Conservation (phyloP, 2,113 vertebrate genomes). For the Sialia sialis region DNA sequence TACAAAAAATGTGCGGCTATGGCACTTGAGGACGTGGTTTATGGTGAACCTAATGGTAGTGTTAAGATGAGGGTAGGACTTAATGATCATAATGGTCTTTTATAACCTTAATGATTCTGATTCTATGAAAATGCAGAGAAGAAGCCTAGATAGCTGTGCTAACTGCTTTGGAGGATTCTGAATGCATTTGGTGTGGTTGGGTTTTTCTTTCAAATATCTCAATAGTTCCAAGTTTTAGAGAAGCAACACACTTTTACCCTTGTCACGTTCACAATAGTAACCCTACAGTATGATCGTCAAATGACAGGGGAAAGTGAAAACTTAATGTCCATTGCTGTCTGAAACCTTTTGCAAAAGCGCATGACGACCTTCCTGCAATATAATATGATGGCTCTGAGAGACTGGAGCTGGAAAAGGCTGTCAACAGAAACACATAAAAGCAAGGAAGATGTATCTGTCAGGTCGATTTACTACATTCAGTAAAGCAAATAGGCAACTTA, state of each 20-base stretch:
- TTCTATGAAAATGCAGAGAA: not conserved
- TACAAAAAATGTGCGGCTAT: not conserved
- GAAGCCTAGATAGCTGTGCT: not conserved
- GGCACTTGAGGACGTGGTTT: not conserved
- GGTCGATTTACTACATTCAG: not conserved
- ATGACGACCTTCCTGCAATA: not conserved
- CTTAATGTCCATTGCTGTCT: not conserved
- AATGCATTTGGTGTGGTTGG: not conserved
- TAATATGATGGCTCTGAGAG: not conserved
- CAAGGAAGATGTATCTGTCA: not conserved
- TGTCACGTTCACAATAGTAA: not conserved
- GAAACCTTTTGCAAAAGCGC: not conserved
- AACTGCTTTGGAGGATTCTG: not conserved
- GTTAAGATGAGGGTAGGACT: not conserved
- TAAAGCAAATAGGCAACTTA: not conserved
- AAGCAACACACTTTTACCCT: not conserved
- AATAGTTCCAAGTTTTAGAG: not conserved
- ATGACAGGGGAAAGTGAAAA: not conserved
- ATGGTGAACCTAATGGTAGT: fast-evolving
- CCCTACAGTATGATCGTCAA: not conserved
- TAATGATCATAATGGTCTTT: not conserved
- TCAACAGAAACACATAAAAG: not conserved
- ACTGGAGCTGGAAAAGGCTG: not conserved
- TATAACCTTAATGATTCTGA: not conserved
- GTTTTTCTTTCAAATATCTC: not conserved